A percentile compares a stretch with the other conserved stretches of the same genome.
Conservation (phyloP, 2,113 vertebrate genomes). For the Chloebia gouldiae region DNA sequence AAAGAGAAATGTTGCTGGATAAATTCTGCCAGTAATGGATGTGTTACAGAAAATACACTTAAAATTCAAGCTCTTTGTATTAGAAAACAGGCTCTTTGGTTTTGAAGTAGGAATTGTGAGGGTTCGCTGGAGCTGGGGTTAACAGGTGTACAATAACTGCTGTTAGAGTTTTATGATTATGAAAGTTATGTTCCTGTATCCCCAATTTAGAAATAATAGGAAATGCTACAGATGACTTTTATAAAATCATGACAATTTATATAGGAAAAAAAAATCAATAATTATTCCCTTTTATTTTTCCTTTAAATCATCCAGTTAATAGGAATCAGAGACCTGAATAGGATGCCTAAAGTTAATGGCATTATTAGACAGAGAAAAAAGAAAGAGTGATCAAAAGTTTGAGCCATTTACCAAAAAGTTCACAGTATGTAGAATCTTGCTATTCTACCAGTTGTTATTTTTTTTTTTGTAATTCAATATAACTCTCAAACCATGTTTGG, state of each 20-base stretch:
- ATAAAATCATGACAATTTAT: background rate
- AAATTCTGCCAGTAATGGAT: conserved; percentile 32
- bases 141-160: conserved; percentile 6
- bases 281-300: conserved; percentile 29
- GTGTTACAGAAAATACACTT: conserved; percentile 37
- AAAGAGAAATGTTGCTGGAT: background rate
- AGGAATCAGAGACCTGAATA: conserved; percentile 15
- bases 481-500: background rate
- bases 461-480: background rate
- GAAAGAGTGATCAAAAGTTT: background rate
- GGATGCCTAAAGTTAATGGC: background rate
- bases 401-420: background rate
- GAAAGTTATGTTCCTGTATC: background rate
- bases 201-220: background rate
- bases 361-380: background rate
- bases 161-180: background rate
- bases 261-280: background rate
- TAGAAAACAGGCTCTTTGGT: background rate
- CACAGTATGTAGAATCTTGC: background rate
- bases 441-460: background rate
- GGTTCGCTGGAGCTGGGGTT: background rate
- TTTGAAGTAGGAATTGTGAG: background rate
- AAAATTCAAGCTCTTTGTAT: conserved; percentile 23
- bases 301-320: background rate
- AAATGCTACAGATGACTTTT: background rate